Base-by-base conservation (phyloP, 2,888 invertebrate species). In the Acrocyrtus sp. region DNA sequence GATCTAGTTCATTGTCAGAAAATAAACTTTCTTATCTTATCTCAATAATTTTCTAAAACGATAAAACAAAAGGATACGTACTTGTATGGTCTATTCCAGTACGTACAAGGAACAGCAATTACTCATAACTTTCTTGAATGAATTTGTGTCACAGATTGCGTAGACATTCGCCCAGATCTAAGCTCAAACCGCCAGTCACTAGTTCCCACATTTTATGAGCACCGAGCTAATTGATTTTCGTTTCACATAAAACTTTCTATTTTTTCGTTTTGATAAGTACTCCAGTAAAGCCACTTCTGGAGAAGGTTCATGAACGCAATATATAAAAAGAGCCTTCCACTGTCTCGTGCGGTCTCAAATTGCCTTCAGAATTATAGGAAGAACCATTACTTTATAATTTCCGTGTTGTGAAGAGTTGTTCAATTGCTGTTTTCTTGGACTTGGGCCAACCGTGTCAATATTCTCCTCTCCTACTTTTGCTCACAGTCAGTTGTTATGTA, bases 1-100 rank as follows among this genome's bases (percentile, higher is more conserved):
- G 19, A 10, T 47, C 21, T 17, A 17, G 21, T 17, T 4, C 17
- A 17, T 2, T 47, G 47, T 47, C 10, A 19, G 10, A n/a, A 17
- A 47, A 17, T 47, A 47, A 21, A 19, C 21, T 47, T 50, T n/a
- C 22, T 24, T 24, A 10, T 21, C 4, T 19, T 10, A 5, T 22
- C 12, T 39, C 12, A 39, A 12, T 39, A 39, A 10, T 39, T 39
- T 39, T 6, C 39, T 39, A 39, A 39, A 39, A 8, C 12, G 6
- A 48, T 48, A 10, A 60, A 60, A 48, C 48, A 48, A 24, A 22
- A 60, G 26, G 10, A 57, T 43, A n/a, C 24, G 26, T 43, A 41
- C 8, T 45, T 26, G 15, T 27, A 17, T 39, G 21, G 19, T 57
- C 27, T 0, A 19, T 10, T 58, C 10, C 27, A 45, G 58, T n/a